Base-by-base conservation (phyloP, 2,797 vertebrate species). In the Ambastaia sidthimunki region DNA sequence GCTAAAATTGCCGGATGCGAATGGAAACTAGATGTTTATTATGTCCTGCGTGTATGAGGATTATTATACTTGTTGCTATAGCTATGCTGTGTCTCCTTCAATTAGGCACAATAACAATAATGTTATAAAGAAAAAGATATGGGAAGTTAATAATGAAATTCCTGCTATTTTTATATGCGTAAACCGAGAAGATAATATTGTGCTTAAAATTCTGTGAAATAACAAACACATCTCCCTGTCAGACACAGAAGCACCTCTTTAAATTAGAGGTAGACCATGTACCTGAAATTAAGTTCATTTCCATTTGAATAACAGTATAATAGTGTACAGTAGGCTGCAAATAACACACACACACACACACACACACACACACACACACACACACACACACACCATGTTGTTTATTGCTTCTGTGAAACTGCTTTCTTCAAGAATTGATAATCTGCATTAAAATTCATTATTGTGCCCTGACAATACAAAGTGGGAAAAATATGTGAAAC, bases 361-460 rank as follows among this genome's bases (percentile, higher is more conserved):
- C n/a, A n/a, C n/a, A n/a, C n/a, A n/a, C n/a, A n/a, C n/a, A 37
- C 34, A 37, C 34, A 37, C 34, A 37, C 34, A 37, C 34, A 37
- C 5, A 31, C 34, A 37, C 34, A 37, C 34, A 37, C 71, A 84
- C 76, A 50, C 79, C 81, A 90, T 91, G 79, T 86, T 41, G 88
- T 86, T 90, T 89, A 88, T 87, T 90, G 87, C 84, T 83, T 70
- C 68, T 57, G 73, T 87, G 83, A 87, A 86, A 52, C 76, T 78
- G 76, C 85, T 87, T 73, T 50, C 84, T 50, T 86, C 76, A 81
- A 84, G 83, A 87, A 85, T 83, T 88, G 86, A 89, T 89, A 90
- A 90, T 83, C 72, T 84, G 73, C 83, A 88, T 91, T 89, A 87
- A 83, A 89, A 91, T 90, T 85, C 85, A 88, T 87, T 88, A 88